Evolutionary conservation across 2,888 invertebrate species (phyloP), one percentile per base, ranked within the genome.

Genomic region (Drosophila fungiperda): DNA sequence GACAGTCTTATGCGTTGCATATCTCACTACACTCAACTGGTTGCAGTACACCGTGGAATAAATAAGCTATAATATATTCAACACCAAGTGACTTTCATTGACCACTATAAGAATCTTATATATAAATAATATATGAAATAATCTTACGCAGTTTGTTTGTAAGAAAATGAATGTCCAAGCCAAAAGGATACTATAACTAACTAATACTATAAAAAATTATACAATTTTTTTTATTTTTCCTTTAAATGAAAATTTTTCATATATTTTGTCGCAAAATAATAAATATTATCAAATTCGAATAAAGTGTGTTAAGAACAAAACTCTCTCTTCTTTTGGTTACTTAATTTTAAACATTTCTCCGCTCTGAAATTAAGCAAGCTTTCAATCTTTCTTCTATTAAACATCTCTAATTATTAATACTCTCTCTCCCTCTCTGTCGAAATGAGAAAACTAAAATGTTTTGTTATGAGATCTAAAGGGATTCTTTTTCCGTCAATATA

Each of bases 31-130:
- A 33, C 59, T 70, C 74, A 68, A 50, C 78, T 80, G 70, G 75
- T 82, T 84, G 87, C 82, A 55, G 55, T 66, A 67, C 64, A 77
- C 69, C 65, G 48, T 79, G 69, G 61, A 33, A 7, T 9, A 53
- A 36, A 12, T 65, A 5, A 11, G 17, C 11, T 11, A 11, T 50
- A 29, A 50, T 9, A 29, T 29, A 17, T 17, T 6, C 50, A 50
- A n/a, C 29, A 3, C 29, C 1, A 50, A 50, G 26, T n/a, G 7
- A 4, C 15, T 23, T 20, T 45, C 12, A 45, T 23, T 23, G 15
- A 20, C 12, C 12, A 1, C 12, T 20, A 1, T 20, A 42, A 7
- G 3, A 45, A 45, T n/a, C 9, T 40, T n/a, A 9, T n/a, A 40
- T 9, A n/a, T 9, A 40, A 40, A 5, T 40, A 26, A 5, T 26